Evolutionary conservation across 2,113 vertebrate species (phyloP), one percentile per base, ranked within the genome.

Genomic region (Rhea pennata): DNA sequence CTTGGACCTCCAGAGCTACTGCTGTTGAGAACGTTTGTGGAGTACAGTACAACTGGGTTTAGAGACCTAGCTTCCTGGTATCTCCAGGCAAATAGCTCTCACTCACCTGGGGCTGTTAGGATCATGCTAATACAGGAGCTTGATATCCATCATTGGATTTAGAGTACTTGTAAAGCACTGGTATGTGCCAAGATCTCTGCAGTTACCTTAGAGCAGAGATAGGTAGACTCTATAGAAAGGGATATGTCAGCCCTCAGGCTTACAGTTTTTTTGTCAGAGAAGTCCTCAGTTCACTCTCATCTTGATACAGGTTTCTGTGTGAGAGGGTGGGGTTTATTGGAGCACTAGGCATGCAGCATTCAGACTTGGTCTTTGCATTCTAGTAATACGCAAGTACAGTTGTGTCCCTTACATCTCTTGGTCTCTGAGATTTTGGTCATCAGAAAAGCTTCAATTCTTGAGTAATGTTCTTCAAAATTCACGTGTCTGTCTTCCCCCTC

Each of bases 401-500:
- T 88, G 54, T 7, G 16, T 65, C 56, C 66, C 33, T 93, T 84
- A 22, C 26, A 16, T 40, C 2, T 0, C 61, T 81, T 65, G 33
- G 48, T 36, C 53, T 74, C 78, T 6, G 44, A 72, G 44, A 80
- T 80, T 87, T 76, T 95, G 46, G 39, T 62, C 7, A 22, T 74
- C n/a, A 61, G 84, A 53, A 85, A 87, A 85, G 78, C 33, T 31
- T 91, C 78, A 31, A 6, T 94, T 71, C 64, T 87, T 83, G 91
- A 84, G 9, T 73, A 15, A 40, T 44, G 33, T 90, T 53, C 8
- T 9, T 72, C 51, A 71, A 90, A 92, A 83, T 39, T 4, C 5
- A 62, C 61, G 3, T 36, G 13, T 84, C 12, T 83, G 84, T 76
- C 77, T 74, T 84, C 90, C 90, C 66, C 61, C 77, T 69, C 86